Evolutionary conservation across 2,113 vertebrate species (phyloP).

Genomic region (Cairina moschata): DNA sequence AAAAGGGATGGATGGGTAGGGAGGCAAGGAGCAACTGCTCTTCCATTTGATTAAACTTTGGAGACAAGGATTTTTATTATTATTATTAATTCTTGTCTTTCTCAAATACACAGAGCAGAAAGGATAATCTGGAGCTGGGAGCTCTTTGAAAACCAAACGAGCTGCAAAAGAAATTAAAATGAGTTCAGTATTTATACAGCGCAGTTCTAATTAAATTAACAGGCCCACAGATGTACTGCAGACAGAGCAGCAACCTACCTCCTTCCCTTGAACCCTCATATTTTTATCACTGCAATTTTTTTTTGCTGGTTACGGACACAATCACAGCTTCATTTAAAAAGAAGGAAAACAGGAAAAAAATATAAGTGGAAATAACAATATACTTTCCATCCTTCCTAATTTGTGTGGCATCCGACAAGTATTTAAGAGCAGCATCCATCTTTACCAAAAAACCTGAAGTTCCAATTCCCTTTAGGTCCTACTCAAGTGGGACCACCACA

Average conservation of each 20-base stretch:
- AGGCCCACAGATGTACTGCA: not conserved
- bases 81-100: not conserved
- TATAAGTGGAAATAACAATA: not conserved
- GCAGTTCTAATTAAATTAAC: slow-evolving; percentile 72
- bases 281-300: not conserved
- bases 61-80: not conserved
- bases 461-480: not conserved
- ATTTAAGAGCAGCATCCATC: not conserved
- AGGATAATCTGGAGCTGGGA: slow-evolving; percentile 42
- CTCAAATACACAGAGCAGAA: slow-evolving; percentile 35
- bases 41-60: slow-evolving; percentile 5
- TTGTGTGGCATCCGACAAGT: not conserved
- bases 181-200: slow-evolving; percentile 69
- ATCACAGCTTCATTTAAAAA: not conserved
- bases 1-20: not conserved
- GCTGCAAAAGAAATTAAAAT: slow-evolving; percentile 53
- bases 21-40: not conserved
- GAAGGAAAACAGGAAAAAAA: not conserved
- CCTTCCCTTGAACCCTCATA: not conserved
- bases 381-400: not conserved
- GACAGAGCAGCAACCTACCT: not conserved
- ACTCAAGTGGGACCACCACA: not conserved
- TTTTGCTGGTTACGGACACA: not conserved
- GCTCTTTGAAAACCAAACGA: slow-evolving; percentile 65
- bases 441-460: not conserved